Base-by-base conservation (phyloP, 2,797 vertebrate species). In the Gallinago solitaria region DNA sequence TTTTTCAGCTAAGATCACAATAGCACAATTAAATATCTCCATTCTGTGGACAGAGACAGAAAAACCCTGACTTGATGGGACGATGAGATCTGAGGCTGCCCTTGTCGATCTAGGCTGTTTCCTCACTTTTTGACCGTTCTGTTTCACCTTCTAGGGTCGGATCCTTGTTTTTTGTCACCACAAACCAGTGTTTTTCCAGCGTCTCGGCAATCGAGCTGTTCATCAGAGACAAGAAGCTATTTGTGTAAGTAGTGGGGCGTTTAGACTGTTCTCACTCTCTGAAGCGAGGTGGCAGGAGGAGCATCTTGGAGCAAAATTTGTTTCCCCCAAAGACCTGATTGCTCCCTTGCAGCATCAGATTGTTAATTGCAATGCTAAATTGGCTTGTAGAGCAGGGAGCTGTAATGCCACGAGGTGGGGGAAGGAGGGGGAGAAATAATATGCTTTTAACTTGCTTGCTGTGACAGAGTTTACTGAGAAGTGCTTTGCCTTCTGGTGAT, bases 161-260 rank as follows among this genome's bases (percentile, higher is more conserved):
- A 5, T 98, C 98, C 6, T 96, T 99, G 48, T 99, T 99, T 98
- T 99, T 99, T 93, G 83, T 99, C 90, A 97, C 97, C 9, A 98
- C 98, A 37, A 98, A 99, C 92, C 98, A 99, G 97, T 99, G 98
- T 78, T 99, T 99, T 96, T 97, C 98, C 75, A 97, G 98, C 4
- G 80, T 99, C 76, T 99, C 99, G 6, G 98, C 99, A 4, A 98
- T 98, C 3, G 98, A 99, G n/a, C 98, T 99, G 60, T 99, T 99
- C 97, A 99, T 99, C 97, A 45, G 96, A 2, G 98, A 99, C 93
- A 98, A 98, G 89, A 99, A 99, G 83, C 94, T 99, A 28, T 99
- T 99, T 96, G 97, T 98, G 98, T 99, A 95, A 96, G 99, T 98
- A 90, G 10, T n/a, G 53, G 51, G 65, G 60, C 35, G 32, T 39